Evolutionary conservation across 2,797 vertebrate genomes (phyloP), one percentile per base, ranked within the genome.

Genomic region (Rhyacichthys aspro): DNA sequence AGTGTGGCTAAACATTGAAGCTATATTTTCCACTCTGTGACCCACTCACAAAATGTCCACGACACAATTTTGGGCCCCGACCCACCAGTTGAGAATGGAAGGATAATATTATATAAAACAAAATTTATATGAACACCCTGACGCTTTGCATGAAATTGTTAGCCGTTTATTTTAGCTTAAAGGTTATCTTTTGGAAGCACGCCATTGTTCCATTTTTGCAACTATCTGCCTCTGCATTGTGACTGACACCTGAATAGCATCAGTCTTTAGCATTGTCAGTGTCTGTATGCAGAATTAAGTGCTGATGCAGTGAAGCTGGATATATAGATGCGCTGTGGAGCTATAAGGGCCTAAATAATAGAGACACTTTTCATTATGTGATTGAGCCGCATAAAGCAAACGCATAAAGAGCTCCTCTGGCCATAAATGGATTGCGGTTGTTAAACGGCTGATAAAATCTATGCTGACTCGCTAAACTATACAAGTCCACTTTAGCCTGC

Each of bases 391-490:
- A 59, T 74, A 56, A 67, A 62, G 49, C 48, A 52, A 68, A 70
- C 56, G 61, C 62, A 71, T 68, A 64, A 81, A 62, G 59, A 67
- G 55, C 56, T 47, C 42, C 55, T 64, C 42, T 16, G 64, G 59
- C 67, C 74, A 57, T 84, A 75, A 79, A 81, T 73, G 58, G 74
- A 78, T 58, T 52, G 55, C 63, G 71, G 57, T 76, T 76, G 82
- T 76, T 78, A 79, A 79, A 85, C 65, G n/a, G 50, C 59, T 77
- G 84, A 87, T 86, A 71, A 84, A 78, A 88, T 88, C 84, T 76
- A 11, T 84, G 84, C 86, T 86, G 87, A 88, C 69, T 70, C 8
- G 77, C 55, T 70, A 67, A 86, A 75, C 37, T 48, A 46, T 56
- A n/a, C 38, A 66, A 23, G 64, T 68, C 14, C 23, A n/a, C 52